These are phyloP conservation scores for Oplegnathus fasciatus DNA, from an alignment of 2,113 vertebrate species.

Conservation along the genomic window DNA sequence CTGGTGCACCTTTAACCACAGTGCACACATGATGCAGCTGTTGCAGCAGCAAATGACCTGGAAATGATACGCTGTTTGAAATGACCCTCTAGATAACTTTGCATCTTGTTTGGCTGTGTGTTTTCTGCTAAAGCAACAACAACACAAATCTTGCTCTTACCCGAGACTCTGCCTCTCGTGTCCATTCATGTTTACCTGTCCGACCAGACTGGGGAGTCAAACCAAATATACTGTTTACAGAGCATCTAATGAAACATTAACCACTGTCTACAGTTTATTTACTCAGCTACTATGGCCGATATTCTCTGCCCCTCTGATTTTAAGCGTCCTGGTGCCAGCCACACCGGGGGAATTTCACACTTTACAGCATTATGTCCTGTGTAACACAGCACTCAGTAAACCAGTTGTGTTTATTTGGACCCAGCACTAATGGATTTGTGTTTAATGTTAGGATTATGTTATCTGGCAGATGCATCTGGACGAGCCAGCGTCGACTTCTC, in stretches of 20 bases:
- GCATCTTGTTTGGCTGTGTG: background rate
- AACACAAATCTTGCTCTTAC: background rate
- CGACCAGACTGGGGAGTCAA: background rate
- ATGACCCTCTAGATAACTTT: background rate
- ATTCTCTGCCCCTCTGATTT: conserved; percentile 11
- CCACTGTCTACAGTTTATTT: conserved; percentile 57
- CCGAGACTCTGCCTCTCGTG: background rate
- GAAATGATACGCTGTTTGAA: background rate
- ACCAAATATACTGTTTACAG: conserved; percentile 18
- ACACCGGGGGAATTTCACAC: conserved; percentile 20
- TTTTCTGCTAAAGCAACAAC: background rate
- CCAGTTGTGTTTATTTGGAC: conserved; percentile 45
- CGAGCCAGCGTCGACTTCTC: background rate
- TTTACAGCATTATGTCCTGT: background rate
- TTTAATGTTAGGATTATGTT: conserved; percentile 48
- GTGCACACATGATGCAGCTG: background rate
- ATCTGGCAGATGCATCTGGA: conserved; percentile 41
- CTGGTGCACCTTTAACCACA: background rate
- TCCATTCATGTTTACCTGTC: background rate
- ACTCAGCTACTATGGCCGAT: conserved; percentile 19
- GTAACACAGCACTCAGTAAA: background rate
- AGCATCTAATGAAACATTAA: conserved; percentile 71
- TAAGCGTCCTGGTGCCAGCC: background rate
- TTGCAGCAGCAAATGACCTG: conserved; percentile 1
- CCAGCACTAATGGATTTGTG: conserved; percentile 53